Base-by-base conservation (phyloP, 2,113 vertebrate species). In the Pelecanus crispus region DNA sequence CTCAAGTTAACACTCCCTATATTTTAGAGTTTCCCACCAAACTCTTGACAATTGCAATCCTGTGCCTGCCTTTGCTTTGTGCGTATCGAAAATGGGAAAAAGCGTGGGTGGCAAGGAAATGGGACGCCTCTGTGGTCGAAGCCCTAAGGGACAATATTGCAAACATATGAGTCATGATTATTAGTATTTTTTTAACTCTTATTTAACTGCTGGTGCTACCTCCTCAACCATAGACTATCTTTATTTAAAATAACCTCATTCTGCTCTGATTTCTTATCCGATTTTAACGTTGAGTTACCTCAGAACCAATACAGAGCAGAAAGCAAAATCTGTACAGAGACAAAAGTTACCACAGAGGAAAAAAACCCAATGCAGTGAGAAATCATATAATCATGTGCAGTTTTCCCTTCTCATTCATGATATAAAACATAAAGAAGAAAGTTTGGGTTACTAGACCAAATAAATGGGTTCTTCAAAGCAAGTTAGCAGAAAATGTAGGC, bases 51-150 rank as follows among this genome's bases (percentile, higher is more conserved):
- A 91, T 82, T 52, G 81, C 40, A 93, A 82, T 80, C 87, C 86
- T 94, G 81, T 96, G 81, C 66, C 83, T 72, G 90, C 49, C 73
- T 95, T 80, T 78, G 85, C 88, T 63, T 53, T 70, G 70, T 73
- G 81, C 36, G 86, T 10, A 10, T 3, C 74, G 65, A 90, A 85
- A 79, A 55, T 32, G 72, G 80, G 86, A 47, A 91, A 92, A 85
- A 90, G 94, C 67, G 96, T 93, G 94, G 96, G 94, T 94, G 89
- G 78, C 26, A 66, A 94, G 81, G 88, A 96, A 94, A 86, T 44
- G 59, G 78, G 84, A 84, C 45, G 66, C 83, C 80, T 93, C 82
- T 61, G 65, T 70, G 82, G 63, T 7, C 59, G 72, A 38, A 90
- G 67, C 56, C 95, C 84, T 75, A 49, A 81, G 87, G 95, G 91